These are phyloP conservation scores for Heliconius hermathena DNA, from an alignment of 1,140 invertebrate genomes.

Conservation along the genomic window DNA sequence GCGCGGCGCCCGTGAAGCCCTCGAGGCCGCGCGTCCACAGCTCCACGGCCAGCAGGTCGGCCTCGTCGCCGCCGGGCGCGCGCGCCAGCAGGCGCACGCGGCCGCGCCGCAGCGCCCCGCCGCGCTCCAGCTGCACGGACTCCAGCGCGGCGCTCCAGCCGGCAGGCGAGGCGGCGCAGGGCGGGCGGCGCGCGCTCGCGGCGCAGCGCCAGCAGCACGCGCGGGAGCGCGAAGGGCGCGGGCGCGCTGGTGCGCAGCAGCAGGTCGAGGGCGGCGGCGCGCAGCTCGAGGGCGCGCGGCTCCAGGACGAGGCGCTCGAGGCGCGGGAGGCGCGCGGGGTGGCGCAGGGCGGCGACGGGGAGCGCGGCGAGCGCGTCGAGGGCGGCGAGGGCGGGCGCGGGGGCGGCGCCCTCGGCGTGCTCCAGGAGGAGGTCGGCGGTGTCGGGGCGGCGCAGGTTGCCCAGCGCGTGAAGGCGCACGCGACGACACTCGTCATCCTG, in stretches of 20 bases:
- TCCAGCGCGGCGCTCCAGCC: conserved; percentile 46
- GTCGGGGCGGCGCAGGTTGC: conserved; percentile 51
- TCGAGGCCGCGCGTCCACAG: conserved; percentile 57
- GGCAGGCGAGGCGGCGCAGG: conserved; percentile 49
- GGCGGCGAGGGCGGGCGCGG: conserved; percentile 11
- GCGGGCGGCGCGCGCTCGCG: conserved; percentile 30
- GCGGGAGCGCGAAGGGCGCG: conserved; percentile 36
- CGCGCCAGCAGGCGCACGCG: conserved; percentile 37
- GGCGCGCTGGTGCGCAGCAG: conserved; percentile 35
- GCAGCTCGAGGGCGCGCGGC: conserved; percentile 42
- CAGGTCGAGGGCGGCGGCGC: conserved; percentile 56
- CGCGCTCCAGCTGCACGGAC: conserved; percentile 51
- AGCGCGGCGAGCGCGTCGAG: conserved; percentile 37
- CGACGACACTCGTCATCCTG: conserved; percentile 50
- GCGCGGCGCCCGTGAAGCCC: conserved; percentile 44
- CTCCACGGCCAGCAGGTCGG: conserved; percentile 43
- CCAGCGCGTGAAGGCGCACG: conserved; percentile 49
- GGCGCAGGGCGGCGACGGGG: conserved; percentile 24
- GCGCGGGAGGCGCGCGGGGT: conserved; percentile 25
- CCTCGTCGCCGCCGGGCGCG: conserved; percentile 20
- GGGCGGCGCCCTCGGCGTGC: conserved; percentile 38
- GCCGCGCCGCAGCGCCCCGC: conserved; percentile 46
- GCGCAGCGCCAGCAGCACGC: conserved; percentile 37
- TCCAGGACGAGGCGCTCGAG: conserved; percentile 42
- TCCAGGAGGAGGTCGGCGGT: conserved; percentile 47